A percentile compares a stretch with the other conserved stretches of the same genome.
These are phyloP conservation scores for Drosophila acutilabella DNA, from an alignment of 2,888 invertebrate species.

Conservation along the genomic window DNA sequence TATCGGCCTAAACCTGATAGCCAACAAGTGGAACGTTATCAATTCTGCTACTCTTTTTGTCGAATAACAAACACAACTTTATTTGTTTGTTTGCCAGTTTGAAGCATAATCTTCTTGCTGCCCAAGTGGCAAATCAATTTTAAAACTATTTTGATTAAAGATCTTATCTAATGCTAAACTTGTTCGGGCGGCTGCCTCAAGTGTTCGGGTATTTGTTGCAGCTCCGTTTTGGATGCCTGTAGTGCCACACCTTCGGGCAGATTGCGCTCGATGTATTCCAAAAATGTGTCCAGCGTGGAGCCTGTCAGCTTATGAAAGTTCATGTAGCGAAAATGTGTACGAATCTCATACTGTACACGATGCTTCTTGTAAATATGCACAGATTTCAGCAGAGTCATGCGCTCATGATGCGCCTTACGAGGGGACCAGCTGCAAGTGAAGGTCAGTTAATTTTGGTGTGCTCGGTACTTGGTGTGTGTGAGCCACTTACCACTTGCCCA, in stretches of 20 bases:
- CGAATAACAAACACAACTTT: slow-evolving; percentile 40
- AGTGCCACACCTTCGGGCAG: slow-evolving; percentile 98
- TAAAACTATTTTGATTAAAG: slow-evolving; percentile 9
- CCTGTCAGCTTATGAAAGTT: slow-evolving; percentile 94
- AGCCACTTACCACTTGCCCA: slow-evolving; percentile 88
- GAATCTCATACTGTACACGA: slow-evolving; percentile 96
- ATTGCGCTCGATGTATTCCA: slow-evolving; percentile 98
- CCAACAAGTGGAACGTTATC: slow-evolving; percentile 34
- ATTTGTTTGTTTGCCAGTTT: slow-evolving; percentile 29
- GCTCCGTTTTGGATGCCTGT: slow-evolving; percentile 93
- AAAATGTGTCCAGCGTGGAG: slow-evolving; percentile 96
- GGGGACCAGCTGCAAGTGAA: slow-evolving; percentile 89
- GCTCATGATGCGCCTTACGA: slow-evolving; percentile 90
- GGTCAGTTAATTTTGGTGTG: neutral
- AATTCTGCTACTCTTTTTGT: slow-evolving; percentile 22
- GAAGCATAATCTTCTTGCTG: slow-evolving; percentile 47
- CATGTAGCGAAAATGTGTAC: slow-evolving; percentile 95
- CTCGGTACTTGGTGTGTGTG: neutral
- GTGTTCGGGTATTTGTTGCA: slow-evolving; percentile 87
- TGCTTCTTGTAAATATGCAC: slow-evolving; percentile 97
- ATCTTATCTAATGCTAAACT: slow-evolving; percentile 50
- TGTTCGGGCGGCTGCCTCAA: slow-evolving; percentile 85
- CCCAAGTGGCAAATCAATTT: slow-evolving; percentile 24
- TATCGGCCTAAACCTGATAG: slow-evolving; percentile 48
- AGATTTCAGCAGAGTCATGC: slow-evolving; percentile 93